phyloP scores from a whole-genome alignment of 2,113 vertebrate genomes.

The Ailurus styani region DNA sequence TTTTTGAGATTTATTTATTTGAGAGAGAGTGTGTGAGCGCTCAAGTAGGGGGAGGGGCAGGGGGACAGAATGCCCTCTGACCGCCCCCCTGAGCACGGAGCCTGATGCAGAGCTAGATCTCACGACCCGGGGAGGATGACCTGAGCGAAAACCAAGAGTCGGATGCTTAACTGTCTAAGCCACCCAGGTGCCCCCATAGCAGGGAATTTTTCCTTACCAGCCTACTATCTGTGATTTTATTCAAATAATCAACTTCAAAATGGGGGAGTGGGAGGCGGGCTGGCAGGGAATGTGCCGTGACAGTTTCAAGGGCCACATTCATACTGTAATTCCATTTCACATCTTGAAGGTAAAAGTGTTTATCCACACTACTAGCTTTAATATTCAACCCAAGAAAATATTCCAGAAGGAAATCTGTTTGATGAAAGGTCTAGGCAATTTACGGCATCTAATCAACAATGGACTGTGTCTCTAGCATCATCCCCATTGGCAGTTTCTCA shows the following conservation, averaged over 20 bases:
- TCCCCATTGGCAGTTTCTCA: neutral
- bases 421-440: neutral
- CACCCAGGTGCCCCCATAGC: neutral
- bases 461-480: neutral
- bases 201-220: slow-evolving; percentile 26
- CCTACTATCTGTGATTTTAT: slow-evolving; percentile 39
- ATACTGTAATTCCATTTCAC: neutral
- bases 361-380: neutral
- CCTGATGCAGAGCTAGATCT: neutral
- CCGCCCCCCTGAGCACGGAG: neutral
- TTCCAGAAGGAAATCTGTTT: neutral
- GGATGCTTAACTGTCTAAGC: neutral
- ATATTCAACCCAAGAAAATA: neutral
- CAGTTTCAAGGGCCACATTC: neutral
- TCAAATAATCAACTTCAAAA: slow-evolving; percentile 48
- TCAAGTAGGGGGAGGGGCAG: neutral
- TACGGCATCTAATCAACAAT: slow-evolving; percentile 16
- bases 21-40: neutral
- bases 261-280: rapidly evolving
- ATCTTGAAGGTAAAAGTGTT: slow-evolving; percentile 14
- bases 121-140: neutral
- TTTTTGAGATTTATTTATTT: neutral
- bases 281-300: neutral
- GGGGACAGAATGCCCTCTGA: neutral
- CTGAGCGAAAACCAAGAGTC: neutral